phyloP scores from a whole-genome alignment of 2,888 invertebrate genomes.

The Augochlorella aurata region DNA sequence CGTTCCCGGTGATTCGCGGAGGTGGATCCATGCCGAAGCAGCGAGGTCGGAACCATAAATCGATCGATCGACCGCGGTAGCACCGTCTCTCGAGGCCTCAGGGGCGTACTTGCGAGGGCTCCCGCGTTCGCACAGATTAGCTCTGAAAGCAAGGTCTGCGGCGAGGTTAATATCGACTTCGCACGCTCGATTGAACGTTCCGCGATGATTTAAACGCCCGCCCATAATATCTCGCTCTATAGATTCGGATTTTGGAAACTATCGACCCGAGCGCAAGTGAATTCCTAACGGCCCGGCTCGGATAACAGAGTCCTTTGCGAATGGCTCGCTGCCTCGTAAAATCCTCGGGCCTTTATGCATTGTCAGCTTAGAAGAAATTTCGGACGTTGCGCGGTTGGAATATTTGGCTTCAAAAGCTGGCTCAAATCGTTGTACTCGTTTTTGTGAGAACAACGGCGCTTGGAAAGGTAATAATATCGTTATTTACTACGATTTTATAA shows the following conservation, averaged over 20 bases:
- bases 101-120: conserved; percentile 24
- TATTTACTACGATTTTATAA: no score
- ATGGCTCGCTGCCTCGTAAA: neutral
- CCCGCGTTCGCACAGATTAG: conserved; percentile 21
- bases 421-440: no score
- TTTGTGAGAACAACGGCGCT: no score
- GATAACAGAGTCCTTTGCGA: neutral
- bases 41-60: conserved; percentile 64
- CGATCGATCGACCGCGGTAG: conserved; percentile 58
- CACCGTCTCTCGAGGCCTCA: conserved; percentile 17
- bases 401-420: neutral
- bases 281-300: neutral
- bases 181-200: conserved; percentile 16
- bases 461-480: no score
- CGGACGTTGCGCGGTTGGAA: neutral
- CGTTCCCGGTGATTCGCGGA: conserved; percentile 33
- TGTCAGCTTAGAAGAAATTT: neutral
- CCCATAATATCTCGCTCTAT: neutral
- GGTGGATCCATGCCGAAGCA: conserved; percentile 38
- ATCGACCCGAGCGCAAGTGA: neutral
- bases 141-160: conserved; percentile 1
- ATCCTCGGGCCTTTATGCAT: neutral
- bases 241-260: neutral
- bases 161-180: conserved; percentile 31
- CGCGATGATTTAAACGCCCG: neutral